Evolutionary conservation across 2,888 invertebrate species (phyloP), one percentile per base, ranked within the genome.

Genomic region (Luperina nickerlii): DNA sequence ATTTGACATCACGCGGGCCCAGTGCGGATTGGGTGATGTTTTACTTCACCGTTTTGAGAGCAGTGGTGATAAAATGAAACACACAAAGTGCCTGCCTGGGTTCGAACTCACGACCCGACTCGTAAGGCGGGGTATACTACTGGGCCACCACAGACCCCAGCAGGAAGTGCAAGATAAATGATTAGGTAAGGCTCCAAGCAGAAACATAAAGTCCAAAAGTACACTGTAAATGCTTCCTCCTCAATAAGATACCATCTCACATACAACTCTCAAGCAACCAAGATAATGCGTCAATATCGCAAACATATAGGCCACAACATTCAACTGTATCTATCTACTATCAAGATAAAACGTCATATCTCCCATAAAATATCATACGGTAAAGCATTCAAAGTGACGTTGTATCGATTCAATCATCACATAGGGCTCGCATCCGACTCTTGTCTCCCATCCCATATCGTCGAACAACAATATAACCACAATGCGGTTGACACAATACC

Each of bases 321-420:
- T 74, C 48, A 65, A 65, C 73, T 54, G 27, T 67, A 45, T 70
- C 62, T 18, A 18, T 60, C 18, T 11, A 13, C 24, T 11, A 38
- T 65, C 63, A 54, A 78, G 73, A 79, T 77, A 77, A 60, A 79
- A 77, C 63, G 38, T 74, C 82, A 18, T 78, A 86, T 84, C 79
- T 82, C 57, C 65, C 68, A 72, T 84, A 83, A 87, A 87, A 86
- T 84, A 88, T 70, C 78, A 78, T 90, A 87, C 83, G 82, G 82
- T 81, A 88, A 85, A 74, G 76, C 60, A 89, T 81, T 83, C 80
- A 84, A 78, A 81, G 86, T 88, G 85, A 73, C 85, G 89, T 88
- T 88, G 88, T 91, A 93, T 92, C 90, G 93, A 93, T 92, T 92
- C 92, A 83, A 79, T 87, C 90, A 90, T 89, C 89, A 90, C 88